phyloP scores from a whole-genome alignment of 37 sponge, comb jelly and placozoan genomes.

The Haliclona indistincta region DNA sequence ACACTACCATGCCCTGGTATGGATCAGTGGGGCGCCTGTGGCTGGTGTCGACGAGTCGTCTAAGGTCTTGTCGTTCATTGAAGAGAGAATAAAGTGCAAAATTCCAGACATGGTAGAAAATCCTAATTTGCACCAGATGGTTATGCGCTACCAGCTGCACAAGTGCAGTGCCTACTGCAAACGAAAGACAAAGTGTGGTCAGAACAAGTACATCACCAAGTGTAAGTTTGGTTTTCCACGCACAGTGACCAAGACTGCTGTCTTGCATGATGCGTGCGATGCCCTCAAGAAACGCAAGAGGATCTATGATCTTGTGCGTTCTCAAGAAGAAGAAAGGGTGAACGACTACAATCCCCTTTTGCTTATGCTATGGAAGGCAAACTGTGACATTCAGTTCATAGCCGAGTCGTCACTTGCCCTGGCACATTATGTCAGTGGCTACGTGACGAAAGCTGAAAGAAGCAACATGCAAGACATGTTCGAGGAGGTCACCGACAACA shows the following conservation, averaged over 20 bases:
- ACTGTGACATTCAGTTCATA: slow-evolving; percentile 51
- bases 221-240: slow-evolving; percentile 63
- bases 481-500: slow-evolving; percentile 31
- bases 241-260: neutral
- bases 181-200: slow-evolving; percentile 14
- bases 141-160: slow-evolving; percentile 46
- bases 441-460: too few species aligned
- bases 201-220: slow-evolving; percentile 13
- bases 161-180: slow-evolving; percentile 36
- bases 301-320: slow-evolving; percentile 37
- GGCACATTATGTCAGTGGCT: slow-evolving; percentile 53
- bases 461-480: slow-evolving; percentile 55
- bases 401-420: slow-evolving; percentile 51
- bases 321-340: slow-evolving; percentile 25
- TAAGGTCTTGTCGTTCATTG: slow-evolving; percentile 8
- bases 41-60: slow-evolving; percentile 15
- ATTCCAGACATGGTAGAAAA: slow-evolving; percentile 40
- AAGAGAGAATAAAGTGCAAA: slow-evolving; percentile 58
- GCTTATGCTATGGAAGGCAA: slow-evolving; percentile 58
- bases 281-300: slow-evolving; percentile 22
- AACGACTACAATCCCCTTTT: slow-evolving; percentile 66
- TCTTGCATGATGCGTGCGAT: slow-evolving; percentile 21
- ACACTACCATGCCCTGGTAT: slow-evolving; percentile 58
- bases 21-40: slow-evolving; percentile 53
- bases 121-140: slow-evolving; percentile 56